Conservation (phyloP, 1,140 invertebrate genomes). For the Mya arenaria region DNA sequence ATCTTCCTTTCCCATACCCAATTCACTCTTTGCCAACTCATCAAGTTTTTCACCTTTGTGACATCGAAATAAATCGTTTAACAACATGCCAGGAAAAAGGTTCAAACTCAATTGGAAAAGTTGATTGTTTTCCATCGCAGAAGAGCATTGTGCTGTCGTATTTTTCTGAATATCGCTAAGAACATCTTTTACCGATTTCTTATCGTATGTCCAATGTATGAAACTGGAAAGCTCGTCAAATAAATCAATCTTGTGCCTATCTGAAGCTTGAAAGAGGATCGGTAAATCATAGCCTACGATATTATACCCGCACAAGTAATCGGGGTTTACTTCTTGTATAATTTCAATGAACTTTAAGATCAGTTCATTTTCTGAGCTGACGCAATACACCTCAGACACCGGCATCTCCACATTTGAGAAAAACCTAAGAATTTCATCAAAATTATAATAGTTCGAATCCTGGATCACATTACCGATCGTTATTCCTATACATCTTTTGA, state of each 20-base stretch:
- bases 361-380: background rate
- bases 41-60: constrained; percentile 5
- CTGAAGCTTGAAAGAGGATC: background rate
- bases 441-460: background rate
- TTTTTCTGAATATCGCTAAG: background rate
- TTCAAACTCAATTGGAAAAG: background rate
- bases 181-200: background rate
- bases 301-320: background rate
- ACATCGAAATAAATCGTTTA: background rate
- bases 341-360: background rate
- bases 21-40: background rate
- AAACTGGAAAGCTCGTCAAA: background rate
- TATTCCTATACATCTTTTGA: background rate
- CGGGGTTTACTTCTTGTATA: background rate
- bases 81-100: background rate
- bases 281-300: background rate
- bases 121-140: background rate
- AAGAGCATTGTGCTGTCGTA: background rate
- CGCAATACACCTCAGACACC: background rate
- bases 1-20: constrained; percentile 2
- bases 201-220: background rate
- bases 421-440: background rate
- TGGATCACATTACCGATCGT: background rate
- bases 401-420: background rate
- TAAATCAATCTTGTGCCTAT: background rate